Base-by-base conservation (phyloP, 2,797 vertebrate genomes). In the Notamacropus eugenii region DNA sequence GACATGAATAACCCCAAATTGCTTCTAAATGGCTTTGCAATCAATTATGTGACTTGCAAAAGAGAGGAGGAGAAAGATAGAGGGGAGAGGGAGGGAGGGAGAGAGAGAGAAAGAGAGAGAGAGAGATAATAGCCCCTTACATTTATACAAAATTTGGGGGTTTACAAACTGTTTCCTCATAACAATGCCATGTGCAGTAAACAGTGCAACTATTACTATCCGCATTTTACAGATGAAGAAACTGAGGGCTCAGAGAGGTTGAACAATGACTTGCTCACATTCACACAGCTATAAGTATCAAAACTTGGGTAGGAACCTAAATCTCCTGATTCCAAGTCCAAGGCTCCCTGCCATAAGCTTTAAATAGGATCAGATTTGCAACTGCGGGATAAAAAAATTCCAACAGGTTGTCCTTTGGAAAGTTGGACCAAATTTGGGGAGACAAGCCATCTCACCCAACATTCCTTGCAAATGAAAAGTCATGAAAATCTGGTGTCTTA, bases 11-110 rank as follows among this genome's bases (percentile, higher is more conserved):
- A 54, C 14, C 12, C 92, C 16, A 93, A 87, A 94, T 5, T 90
- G 94, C 46, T 55, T 95, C 92, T 92, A 90, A 82, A 4, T 67
- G 57, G 19, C 91, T 97, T 95, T 91, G 40, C 92, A 92, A 96
- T 95, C 62, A 93, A 87, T 57, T 95, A 57, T 54, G 59, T 93
- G 55, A 67, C 52, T 95, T 95, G 14, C 56, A 57, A 55, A 24
- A 57, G 56, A 57, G 12, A 62, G 28, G 31, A 29, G 31, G 29
- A 31, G 0, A 62, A 4, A 59, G 58, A 57, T 14, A 8, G 19
- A 24, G 55, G 55, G 55, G 14, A 56, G 55, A 56, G 56, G 6
- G 52, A 0, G 52, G 5, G 52, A 10, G 31, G 58, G 31, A 11
- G 52, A 52, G 50, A 52, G 27, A 3, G 28, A 29, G 58, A 59